Conservation (phyloP, 2,113 vertebrate genomes). For the Emydura subglobosa region DNA sequence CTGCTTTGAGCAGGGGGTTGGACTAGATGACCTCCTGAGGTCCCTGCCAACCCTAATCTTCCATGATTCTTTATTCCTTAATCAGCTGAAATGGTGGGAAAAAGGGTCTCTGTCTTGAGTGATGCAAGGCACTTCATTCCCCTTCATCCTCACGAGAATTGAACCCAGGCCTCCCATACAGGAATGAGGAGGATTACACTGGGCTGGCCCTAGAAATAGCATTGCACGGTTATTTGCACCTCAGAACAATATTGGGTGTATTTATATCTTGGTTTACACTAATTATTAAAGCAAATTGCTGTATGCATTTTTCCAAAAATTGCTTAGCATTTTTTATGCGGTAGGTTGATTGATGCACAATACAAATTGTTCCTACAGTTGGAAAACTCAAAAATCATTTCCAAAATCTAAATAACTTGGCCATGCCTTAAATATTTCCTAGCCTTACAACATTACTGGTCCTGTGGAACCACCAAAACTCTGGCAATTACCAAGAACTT, state of each 20-base stretch:
- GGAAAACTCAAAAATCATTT: constrained; percentile 31
- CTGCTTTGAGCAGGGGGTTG: no score
- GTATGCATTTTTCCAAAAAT: constrained; percentile 9
- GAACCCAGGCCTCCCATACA: constrained; percentile 49
- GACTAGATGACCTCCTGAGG: no score
- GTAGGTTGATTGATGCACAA: constrained; percentile 40
- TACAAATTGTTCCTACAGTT: constrained; percentile 8
- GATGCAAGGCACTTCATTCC: not conserved
- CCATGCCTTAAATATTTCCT: constrained; percentile 30
- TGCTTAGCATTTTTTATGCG: constrained; percentile 23
- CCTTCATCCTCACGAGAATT: not conserved
- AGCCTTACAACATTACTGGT: not conserved
- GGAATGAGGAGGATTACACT: constrained; percentile 60
- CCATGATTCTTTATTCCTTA: not conserved
- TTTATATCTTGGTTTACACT: constrained; percentile 58
- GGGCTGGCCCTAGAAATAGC: constrained; percentile 71
- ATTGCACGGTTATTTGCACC: constrained; percentile 69
- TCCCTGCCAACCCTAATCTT: no score
- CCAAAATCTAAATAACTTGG: constrained; percentile 21
- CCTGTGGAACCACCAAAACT: not conserved
- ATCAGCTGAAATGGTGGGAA: fast-evolving
- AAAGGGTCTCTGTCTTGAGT: not conserved
- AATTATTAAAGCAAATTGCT: constrained; percentile 66
- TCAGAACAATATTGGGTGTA: constrained; percentile 51
- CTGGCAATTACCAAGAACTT: constrained; percentile 33